Conservation (phyloP, 1,140 invertebrate genomes). For the Drosophila virilis region DNA sequence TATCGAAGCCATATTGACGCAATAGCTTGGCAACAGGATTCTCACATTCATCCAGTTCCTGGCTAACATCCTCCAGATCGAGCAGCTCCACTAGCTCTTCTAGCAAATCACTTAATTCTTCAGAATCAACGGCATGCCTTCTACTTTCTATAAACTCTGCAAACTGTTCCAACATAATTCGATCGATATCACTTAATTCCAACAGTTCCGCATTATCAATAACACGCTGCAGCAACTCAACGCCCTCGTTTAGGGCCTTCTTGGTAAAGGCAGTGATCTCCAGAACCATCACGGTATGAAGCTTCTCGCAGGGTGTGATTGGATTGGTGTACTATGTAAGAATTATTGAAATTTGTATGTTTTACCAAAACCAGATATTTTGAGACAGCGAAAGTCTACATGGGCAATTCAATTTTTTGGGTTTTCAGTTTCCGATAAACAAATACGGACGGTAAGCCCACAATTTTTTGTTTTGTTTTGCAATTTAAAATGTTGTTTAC, state of each 20-base stretch:
- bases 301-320: constrained; percentile 22
- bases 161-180: constrained; percentile 4
- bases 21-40: constrained; percentile 25
- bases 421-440: no score
- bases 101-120: constrained; percentile 13
- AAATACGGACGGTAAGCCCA: no score
- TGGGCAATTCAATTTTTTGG: no score
- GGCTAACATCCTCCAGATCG: not conserved
- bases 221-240: constrained; percentile 36
- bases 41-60: constrained; percentile 18
- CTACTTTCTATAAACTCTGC: constrained; percentile 13
- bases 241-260: constrained; percentile 17
- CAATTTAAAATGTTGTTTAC: no score
- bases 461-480: no score
- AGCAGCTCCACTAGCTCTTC: constrained; percentile 24
- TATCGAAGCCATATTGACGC: constrained; percentile 30
- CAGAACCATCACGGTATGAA: constrained; percentile 27
- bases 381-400: no score
- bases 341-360: not conserved
- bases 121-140: constrained; percentile 31
- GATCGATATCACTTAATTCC: constrained; percentile 18
- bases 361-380: no score
- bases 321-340: constrained; percentile 19
- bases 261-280: constrained; percentile 16
- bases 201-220: constrained; percentile 36